Evolutionary conservation across 1,140 invertebrate genomes (phyloP), one percentile per base, ranked within the genome.

Genomic region (Coboldia fuscipes): DNA sequence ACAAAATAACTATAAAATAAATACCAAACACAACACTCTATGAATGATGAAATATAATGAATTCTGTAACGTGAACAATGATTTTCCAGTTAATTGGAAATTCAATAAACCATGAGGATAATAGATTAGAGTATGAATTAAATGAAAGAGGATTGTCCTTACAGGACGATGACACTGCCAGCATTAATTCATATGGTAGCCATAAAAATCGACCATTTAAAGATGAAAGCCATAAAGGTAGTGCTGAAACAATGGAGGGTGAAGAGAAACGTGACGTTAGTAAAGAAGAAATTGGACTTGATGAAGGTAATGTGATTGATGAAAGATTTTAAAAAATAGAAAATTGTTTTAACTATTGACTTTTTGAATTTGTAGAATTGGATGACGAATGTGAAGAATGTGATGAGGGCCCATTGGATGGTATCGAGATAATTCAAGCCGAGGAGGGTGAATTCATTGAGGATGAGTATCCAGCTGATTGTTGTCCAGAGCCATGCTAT

Each of bases 171-270:
- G 70, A 73, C 52, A 70, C 69, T 50, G 68, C 75, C 43, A 89
- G 84, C 62, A 82, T 83, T 59, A 85, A 85, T 61, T 90, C 85
- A 27, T 86, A 86, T 48, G 83, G 83, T 39, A 88, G 83, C 56
- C 82, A 88, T 58, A 85, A 88, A 56, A 78, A 88, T 54, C 70
- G 79, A 42, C 75, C 75, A 34, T 80, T 78, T 50, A 81, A 84
- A 61, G 78, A 84, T 45, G 77, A 82, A 52, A 85, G 80, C 57
- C 80, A 86, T 52, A 84, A 85, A 62, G 77, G 78, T 38, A 82
- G 77, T 48, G 67, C 75, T 44, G 76, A 80, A 48, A 75, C 75
- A 34, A 62, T 84, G 53, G 72, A 82, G 38, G 75, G 75, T 35
- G 83, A 89, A 57, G 81, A 85, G 50, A 90, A 89, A 50, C 78